Base-by-base conservation (phyloP, 2,888 invertebrate genomes). In the Pelosia muscerda region DNA sequence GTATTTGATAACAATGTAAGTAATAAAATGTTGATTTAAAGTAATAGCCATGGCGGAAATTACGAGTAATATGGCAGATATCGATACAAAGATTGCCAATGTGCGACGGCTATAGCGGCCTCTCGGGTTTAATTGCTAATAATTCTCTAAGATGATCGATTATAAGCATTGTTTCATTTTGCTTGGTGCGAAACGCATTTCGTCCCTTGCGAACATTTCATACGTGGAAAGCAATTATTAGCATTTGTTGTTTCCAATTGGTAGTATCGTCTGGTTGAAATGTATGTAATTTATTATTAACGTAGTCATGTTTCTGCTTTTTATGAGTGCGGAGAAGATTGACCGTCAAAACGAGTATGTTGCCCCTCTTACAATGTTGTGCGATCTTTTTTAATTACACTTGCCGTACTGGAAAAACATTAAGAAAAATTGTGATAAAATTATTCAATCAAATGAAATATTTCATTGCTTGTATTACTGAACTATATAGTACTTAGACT, bases 241-340 rank as follows among this genome's bases (percentile, higher is more conserved):
- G 84, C 86, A 88, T 89, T 90, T 86, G 87, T 89, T 88, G 83
- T 86, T 90, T 86, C 86, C 84, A 84, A 90, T 89, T 87, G 83
- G 86, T 84, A 81, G 82, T 86, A 88, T 86, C 84, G 84, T 87
- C 84, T 82, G 84, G 73, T 78, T 85, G 80, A 84, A 81, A 89
- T 88, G 86, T 86, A 79, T 87, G 84, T 91, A 84, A 91, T 91
- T 91, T 92, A 90, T 90, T 91, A 88, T 89, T 86, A 84, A 86
- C 88, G 87, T 87, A 88, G 88, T 88, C 86, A 90, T 86, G 88
- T 90, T 88, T 84, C 79, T 77, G 84, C 84, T 86, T 88, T 90
- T 90, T 90, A 90, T 88, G 88, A 81, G 69, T 84, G 86, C 78
- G 74, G 83, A 88, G 88, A 88, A 90, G 90, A 90, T 90, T 88